Evolutionary conservation across 2,888 invertebrate species (phyloP), one percentile per base, ranked within the genome.

Genomic region (Hyposoter didymator): DNA sequence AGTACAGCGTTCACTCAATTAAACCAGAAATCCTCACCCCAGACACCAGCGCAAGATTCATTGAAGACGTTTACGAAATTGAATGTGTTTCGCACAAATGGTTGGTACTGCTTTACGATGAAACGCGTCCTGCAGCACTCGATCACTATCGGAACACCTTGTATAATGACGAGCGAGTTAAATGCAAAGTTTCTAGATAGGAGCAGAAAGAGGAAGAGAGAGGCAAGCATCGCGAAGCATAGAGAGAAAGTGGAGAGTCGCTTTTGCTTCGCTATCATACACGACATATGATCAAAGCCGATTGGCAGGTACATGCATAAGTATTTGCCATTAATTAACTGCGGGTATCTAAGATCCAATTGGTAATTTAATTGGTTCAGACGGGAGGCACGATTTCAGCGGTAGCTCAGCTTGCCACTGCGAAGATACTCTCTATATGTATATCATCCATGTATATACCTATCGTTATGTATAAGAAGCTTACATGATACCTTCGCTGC

Each of bases 291-390:
- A 90, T 88, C 86, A 87, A 87, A 86, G 84, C 82, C 90, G 89
- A 90, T 91, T 90, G 89, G 87, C 87, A 80, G 89, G 84, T 90
- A 89, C 87, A 87, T 88, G 89, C 88, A 90, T 90, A 92, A 92
- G 91, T 92, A 91, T 91, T 90, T 79, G 89, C 89, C 88, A 90
- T 91, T 92, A 92, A 92, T 92, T 92, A 91, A 91, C 90, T 88
- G 84, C 84, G 82, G 83, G 88, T 91, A 92, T 91, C 91, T 89
- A 88, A 87, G 89, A 91, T 91, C 92, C 88, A 90, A 91, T 91
- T 89, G 90, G 89, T 89, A 89, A 89, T 91, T 91, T 92, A 92
- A 92, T 92, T 92, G 90, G 90, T 91, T 91, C 91, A 90, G 90
- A 85, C 86, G 87, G 89, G 80, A 85, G 84, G 86, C 82, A 86